Base-by-base conservation (phyloP, 1,140 invertebrate genomes). In the Metopolophium dirhodum region DNA sequence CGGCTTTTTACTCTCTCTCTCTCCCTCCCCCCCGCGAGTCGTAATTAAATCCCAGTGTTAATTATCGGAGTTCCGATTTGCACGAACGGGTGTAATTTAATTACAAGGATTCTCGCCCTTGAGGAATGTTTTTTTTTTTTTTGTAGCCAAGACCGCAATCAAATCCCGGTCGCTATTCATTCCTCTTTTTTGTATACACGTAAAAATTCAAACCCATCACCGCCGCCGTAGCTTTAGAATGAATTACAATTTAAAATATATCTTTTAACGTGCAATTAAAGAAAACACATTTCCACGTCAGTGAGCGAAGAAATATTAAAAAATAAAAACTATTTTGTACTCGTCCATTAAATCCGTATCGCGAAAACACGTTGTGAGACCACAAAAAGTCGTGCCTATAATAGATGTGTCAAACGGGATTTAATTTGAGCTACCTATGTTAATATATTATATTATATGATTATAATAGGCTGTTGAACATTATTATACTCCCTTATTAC, bases 31-130 rank as follows among this genome's bases (percentile, higher is more conserved):
- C 30, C n/a, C 87, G 0, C 45, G 14, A 83, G 22, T 49, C 91
- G 68, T 57, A 85, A 93, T 93, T 93, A 85, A 93, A 93, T 93
- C 82, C 82, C 82, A 45, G 91, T 83, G 68, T 83, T 93, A 54
- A 93, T 85, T 93, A 54, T 51, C 82, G 49, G 82, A 86, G 35
- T 57, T 86, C 47, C n/a, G 91, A 83, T 92, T 83, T 83, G 47
- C 91, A 51, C 61, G 77, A 92, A 83, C 47, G 68, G 91, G 82
- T 86, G 82, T 93, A 93, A 93, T 93, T 86, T 93, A 93, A 93
- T 93, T 86, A 85, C n/a, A 54, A 92, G 47, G 47, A 92, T 83
- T 54, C 82, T 85, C 45, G 35, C 68, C 91, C 91, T 54, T 45
- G 49, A 92, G 91, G 82, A 92, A 92, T 92, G 91, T 92, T 92